These are phyloP conservation scores for Beris chalybata DNA, from an alignment of 2,888 invertebrate genomes.

Conservation along the genomic window DNA sequence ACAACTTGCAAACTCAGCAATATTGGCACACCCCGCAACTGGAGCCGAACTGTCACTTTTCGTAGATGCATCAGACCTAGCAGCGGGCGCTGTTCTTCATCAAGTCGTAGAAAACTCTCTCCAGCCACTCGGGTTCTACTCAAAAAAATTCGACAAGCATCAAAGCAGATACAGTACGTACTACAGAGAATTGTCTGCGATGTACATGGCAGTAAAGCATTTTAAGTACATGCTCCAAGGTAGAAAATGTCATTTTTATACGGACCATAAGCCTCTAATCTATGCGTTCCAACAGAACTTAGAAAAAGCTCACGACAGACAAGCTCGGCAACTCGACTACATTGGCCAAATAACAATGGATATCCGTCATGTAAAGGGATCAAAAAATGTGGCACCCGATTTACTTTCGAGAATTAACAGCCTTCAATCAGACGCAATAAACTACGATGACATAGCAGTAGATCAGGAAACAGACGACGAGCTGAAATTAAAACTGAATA, in stretches of 20 bases:
- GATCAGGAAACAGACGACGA: no score
- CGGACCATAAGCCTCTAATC: not conserved
- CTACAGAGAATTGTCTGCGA: not conserved
- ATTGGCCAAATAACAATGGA: not conserved
- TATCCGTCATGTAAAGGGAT: not conserved
- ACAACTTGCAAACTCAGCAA: not conserved
- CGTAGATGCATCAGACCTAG: no score
- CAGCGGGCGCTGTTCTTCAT: not conserved
- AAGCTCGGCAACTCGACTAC: not conserved
- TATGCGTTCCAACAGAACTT: not conserved
- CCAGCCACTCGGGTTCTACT: not conserved
- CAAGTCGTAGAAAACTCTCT: not conserved
- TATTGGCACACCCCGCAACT: no score
- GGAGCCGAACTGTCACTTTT: no score
- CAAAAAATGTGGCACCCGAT: no score
- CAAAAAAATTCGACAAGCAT: not conserved
- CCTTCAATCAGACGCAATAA: no score
- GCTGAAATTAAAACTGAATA: no score
- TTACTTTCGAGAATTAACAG: no score
- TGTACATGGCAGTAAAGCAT: constrained; percentile 1
- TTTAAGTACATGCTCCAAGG: not conserved
- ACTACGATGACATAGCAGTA: no score
- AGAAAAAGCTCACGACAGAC: not conserved
- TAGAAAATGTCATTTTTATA: not conserved
- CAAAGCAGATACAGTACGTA: not conserved